Evolutionary conservation across 2,888 invertebrate species (phyloP), one percentile per base, ranked within the genome.

Genomic region (Byasa hedistus): DNA sequence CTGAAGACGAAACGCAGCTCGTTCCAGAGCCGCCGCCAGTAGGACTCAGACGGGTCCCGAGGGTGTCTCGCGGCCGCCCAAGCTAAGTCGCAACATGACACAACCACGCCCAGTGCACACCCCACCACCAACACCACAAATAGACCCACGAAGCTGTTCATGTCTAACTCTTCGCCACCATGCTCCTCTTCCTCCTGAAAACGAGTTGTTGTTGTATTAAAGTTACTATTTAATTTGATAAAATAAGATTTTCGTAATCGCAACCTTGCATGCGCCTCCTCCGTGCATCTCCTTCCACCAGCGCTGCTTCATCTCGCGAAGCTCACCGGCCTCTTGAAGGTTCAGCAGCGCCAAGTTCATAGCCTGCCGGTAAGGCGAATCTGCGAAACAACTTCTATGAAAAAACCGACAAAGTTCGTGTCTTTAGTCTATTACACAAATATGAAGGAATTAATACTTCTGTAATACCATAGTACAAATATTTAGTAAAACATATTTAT

Each of bases 221-320:
- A 15, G 39, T 12, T 15, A 15, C 2, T 39, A 15, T 39, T 10
- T 15, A 27, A 27, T 39, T 39, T 39, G 39, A 39, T 39, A 39
- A 2, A 39, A 39, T 39, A 39, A 39, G 39, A 15, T 39, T 12
- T 3, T 15, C 12, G 12, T 39, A 0, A 39, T 39, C 12, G 7
- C n/a, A 22, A 95, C 95, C 84, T 92, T 89, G 81, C 95, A 96
- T 54, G 94, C 94, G 65, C 95, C 95, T 51, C 95, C 95, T 21
- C 95, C 96, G 71, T 95, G 92, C 84, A 95, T 95, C 85, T 96
- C 95, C 79, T 96, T 95, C 98, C 98, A 98, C 98, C 98, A 98
- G 79, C 95, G 95, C 67, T 95, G 94, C 87, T 97, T 97, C 88
- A 98, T 92, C 73, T 93, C 92, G 23, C 94, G 94, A 68, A 98